phyloP scores from a whole-genome alignment of 1,140 invertebrate species.

The Leptopilina clavipes region DNA sequence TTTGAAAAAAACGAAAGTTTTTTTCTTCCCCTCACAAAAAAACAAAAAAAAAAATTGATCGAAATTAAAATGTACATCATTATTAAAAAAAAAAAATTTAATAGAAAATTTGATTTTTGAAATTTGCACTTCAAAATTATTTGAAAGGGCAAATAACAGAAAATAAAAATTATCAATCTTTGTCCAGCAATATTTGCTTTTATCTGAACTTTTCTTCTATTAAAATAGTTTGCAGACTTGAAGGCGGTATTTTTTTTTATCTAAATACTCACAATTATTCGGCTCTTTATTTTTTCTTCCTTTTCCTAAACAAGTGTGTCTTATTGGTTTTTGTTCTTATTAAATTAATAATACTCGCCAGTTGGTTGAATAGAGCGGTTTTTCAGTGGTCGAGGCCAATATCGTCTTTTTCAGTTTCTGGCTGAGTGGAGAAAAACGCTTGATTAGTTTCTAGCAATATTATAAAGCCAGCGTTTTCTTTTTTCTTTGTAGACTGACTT shows the following conservation, averaged over 20 bases:
- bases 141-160: neutral
- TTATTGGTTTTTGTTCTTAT: slow-evolving; percentile 30
- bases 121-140: neutral
- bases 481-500: slow-evolving; percentile 20
- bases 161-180: neutral
- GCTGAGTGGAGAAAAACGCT: slow-evolving; percentile 32
- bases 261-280: neutral
- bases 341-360: slow-evolving; percentile 32
- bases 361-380: slow-evolving; percentile 5
- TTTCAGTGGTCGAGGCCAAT: slow-evolving; percentile 27
- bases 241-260: slow-evolving; percentile 19
- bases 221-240: slow-evolving; percentile 22
- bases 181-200: slow-evolving; percentile 18
- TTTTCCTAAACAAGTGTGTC: slow-evolving; percentile 18
- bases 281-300: neutral
- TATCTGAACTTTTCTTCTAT: slow-evolving; percentile 32
- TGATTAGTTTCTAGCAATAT: slow-evolving; percentile 41
- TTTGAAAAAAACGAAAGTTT: neutral
- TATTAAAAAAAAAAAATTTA: no score
- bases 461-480: slow-evolving; percentile 13
- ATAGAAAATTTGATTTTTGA: neutral
- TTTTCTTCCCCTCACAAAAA: no score
- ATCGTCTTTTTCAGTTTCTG: slow-evolving; percentile 33
- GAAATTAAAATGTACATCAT: no score
- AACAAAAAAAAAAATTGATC: no score